Evolutionary conservation across 2,888 invertebrate genomes (phyloP), one percentile per base, ranked within the genome.

Genomic region (Merodon equestris): DNA sequence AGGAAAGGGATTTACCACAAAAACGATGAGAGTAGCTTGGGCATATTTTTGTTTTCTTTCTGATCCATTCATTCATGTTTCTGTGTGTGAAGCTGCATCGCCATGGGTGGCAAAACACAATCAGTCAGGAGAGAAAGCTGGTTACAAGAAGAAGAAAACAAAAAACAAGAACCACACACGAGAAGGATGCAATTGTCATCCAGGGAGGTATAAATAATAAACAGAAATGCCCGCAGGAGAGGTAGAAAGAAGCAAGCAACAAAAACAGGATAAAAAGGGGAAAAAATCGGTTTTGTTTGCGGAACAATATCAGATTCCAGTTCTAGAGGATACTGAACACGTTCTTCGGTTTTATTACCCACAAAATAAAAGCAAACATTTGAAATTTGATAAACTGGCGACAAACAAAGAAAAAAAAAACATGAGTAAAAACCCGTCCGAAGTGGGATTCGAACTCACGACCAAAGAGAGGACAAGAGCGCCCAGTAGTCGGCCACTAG

Each of bases 401-500:
- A 1, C n/a, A 27, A 10, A 42, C 53, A 17, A 42, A 38, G 9
- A 60, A 53, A 51, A 57, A 61, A 72, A 72, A 57, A 45, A 27
- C 2, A 45, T 47, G 27, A 4, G 2, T 2, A 27, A 27, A 27
- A 27, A 2, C 27, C 70, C 67, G 77, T 77, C 77, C 72, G 77
- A 77, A 77, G 72, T 77, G 77, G 77, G 72, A 77, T 72, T 74
- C 54, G 73, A 79, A 74, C 68, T 68, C 79, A 79, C 79, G 73
- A 73, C 73, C 79, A 68, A 73, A 79, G 79, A 79, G 79, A 79
- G 64, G 68, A 79, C 70, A 73, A 79, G 73, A 79, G 68, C 79
- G 68, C 73, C 73, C 73, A 73, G 73, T 47, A 15, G 54, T 57
- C 58, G 44, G 38, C 45, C 18, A 4, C 9, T 17, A 58, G n/a